Evolutionary conservation across 2,113 vertebrate genomes (phyloP), one percentile per base, ranked within the genome.

Genomic region (Abramis brama): DNA sequence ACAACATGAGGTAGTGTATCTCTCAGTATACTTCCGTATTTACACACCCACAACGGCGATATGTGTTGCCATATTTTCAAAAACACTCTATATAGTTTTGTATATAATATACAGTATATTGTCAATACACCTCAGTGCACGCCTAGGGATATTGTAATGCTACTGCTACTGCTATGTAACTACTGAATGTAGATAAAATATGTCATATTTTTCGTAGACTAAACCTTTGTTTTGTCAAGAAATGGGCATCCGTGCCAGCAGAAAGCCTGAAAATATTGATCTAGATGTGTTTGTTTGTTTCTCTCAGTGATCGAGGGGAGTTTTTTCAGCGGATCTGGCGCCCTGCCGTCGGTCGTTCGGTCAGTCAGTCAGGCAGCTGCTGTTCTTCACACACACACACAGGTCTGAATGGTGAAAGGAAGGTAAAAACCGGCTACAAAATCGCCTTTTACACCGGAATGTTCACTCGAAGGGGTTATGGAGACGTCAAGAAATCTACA

Each of bases 401-500:
- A 89, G 84, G 92, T 89, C 85, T 92, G 93, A 73, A 92, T 94
- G 95, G 90, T 94, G 86, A 91, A 89, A 85, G 87, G 83, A 89
- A 91, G 92, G 91, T 93, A 89, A 92, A 27, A 91, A 91, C 92
- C 82, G 92, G 90, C 87, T 84, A 59, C 92, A 91, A 91, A 79
- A 93, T 93, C 86, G 93, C 90, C 90, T 90, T 93, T 90, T 87
- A 91, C 84, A 94, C 91, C 95, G 95, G 94, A 88, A 98, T 99
- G 98, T 99, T 99, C 94, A 98, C 97, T 91, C 96, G 97, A 91
- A 96, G 96, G 94, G 94, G 95, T 89, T 96, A 99, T 94, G 98
- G 97, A 87, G 98, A 99, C 89, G 97, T 98, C 95, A 98, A 96
- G 96, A 99, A 99, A 96, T 99, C 97, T 94, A 96, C 96, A 92